A percentile compares a stretch with the other conserved stretches of the same genome.
phyloP scores from a whole-genome alignment of 1,140 invertebrate genomes.

The Meloidogyne floridensis region DNA sequence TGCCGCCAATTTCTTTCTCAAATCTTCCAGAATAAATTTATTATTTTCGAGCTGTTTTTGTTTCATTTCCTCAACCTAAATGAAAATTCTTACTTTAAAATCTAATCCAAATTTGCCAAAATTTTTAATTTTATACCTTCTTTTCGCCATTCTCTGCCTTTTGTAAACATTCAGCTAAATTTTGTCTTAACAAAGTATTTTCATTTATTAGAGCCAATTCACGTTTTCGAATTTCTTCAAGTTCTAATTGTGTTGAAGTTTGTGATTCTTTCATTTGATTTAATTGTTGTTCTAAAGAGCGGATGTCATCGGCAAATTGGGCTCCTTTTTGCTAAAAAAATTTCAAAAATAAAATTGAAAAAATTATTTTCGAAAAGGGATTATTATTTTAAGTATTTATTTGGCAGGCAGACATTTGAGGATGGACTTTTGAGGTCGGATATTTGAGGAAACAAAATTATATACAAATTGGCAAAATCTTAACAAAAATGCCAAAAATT shows the following conservation, averaged over 20 bases:
- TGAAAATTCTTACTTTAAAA: background rate
- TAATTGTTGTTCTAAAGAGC: conserved; percentile 37
- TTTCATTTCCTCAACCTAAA: background rate
- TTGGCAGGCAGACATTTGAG: no score
- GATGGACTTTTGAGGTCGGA: no score
- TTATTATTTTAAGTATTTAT: no score
- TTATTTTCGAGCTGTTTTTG: conserved; percentile 11
- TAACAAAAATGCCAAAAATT: no score
- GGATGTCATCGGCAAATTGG: conserved; percentile 38
- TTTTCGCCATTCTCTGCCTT: background rate
- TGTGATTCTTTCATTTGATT: conserved; percentile 44
- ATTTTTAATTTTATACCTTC: conserved; percentile 14
- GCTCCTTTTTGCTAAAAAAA: conserved; percentile 33
- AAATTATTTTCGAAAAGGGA: background rate
- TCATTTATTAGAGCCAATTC: conserved; percentile 34
- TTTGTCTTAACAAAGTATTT: conserved; percentile 42
- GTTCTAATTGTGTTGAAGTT: conserved; percentile 21
- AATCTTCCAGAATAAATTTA: background rate
- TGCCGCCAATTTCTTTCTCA: background rate
- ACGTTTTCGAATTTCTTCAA: conserved; percentile 17
- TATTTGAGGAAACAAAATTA: no score
- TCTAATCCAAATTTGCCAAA: background rate
- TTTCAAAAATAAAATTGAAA: conserved; percentile 34
- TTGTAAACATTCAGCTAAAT: conserved; percentile 23
- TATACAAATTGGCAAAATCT: no score